Evolutionary conservation across 2,888 invertebrate genomes (phyloP), one percentile per base, ranked within the genome.

Genomic region (Anarsia innoxiella): DNA sequence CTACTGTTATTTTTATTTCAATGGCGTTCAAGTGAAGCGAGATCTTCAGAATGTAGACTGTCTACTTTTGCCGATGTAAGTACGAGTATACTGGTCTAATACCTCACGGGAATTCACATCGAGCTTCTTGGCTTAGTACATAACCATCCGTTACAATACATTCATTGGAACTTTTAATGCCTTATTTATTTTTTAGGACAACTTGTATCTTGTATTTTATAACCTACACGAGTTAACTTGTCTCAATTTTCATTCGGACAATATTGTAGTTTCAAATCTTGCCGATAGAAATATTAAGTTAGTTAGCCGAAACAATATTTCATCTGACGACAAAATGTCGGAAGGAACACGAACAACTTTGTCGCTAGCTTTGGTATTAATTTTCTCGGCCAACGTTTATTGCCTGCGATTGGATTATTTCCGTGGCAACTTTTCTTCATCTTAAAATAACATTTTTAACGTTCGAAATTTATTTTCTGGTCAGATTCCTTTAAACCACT

Each of bases 361-460:
- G 77, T 73, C 64, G 65, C 61, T 58, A 63, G 62, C 63, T 62
- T 65, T 62, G 56, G 63, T 78, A 76, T 75, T 77, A 79, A 78
- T 77, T 76, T 76, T 63, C 68, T 68, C 66, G 66, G 60, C 76
- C 66, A 58, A 59, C 56, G 59, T 66, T 75, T 74, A 78, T 74
- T 71, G 72, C 59, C 58, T 59, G 56, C 71, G 71, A 79, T 78
- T 78, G 76, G 72, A 75, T 80, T 77, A 78, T 76, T 70, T 72
- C 69, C 66, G 66, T 63, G 59, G 63, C 62, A 60, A 69, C 60
- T 69, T 67, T 66, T 65, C 60, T 65, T 42, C 53, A 53, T 67
- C 60, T 66, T 59, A 66, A 19, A 72, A 70, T 67, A 68, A 61
- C 58, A 65, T 63, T 57, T 51, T 51, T 50, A 9, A 47, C 50